Base-by-base conservation (phyloP, 2,888 invertebrate species). In the Philonicus albiceps region DNA sequence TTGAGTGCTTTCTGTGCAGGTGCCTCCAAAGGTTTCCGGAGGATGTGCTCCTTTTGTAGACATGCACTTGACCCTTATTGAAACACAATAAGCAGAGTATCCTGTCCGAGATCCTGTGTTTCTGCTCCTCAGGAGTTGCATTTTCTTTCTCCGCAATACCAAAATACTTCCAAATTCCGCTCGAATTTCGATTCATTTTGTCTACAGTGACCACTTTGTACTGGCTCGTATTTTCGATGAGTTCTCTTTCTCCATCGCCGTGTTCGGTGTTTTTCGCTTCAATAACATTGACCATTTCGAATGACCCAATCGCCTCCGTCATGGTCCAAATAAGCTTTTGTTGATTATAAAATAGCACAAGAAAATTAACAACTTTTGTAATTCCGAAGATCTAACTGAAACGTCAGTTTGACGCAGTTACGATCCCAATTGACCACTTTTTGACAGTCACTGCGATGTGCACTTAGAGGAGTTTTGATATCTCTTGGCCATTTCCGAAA, bases 11-110 rank as follows among this genome's bases (percentile, higher is more conserved):
- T 3, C 88, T 87, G 81, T 88, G 86, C 8, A 89, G 27, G 76
- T 89, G 89, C 8, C 88, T 88, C 89, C 89, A 89, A 6, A 89
- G 13, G 86, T 89, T 89, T 1, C 88, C 88, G 0, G 89, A 88
- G 0, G 89, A 88, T 3, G 89, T 89, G 72, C 87, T 89, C 5
- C 87, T 87, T 16, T 87, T 88, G 81, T 89, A 89, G 6, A 89
- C 87, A 85, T 89, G 89, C 0, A 89, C 88, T 6, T 86, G 86
- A 13, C 86, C 87, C 19, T 88, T 88, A 3, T 76, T 27, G 73
- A 87, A 89, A 30, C 89, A 89, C 13, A 89, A 13, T 81, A 89
- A 85, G 31, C 89, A 89, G 0, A 89, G 86, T 64, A 89, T 86
- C 22, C 89, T 80, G 53, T 89, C 88, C n/a, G 64, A 19, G 13